Evolutionary conservation across 2,797 vertebrate species (phyloP), one percentile per base, ranked within the genome.

Genomic region (Acanthornis magna): DNA sequence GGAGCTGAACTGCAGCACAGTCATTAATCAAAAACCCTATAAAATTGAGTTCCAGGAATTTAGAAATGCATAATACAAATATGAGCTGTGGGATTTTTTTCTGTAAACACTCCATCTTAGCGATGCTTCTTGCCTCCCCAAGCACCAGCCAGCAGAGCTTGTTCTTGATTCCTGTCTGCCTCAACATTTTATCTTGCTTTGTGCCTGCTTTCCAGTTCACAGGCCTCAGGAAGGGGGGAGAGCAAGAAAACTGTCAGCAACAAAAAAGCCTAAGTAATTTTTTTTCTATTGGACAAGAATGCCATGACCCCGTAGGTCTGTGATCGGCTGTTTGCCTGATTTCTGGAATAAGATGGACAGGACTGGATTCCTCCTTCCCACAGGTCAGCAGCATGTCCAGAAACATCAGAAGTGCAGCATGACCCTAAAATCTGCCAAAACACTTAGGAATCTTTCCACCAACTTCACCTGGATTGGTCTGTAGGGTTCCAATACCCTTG

Each of bases 1-100:
- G 82, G 90, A 91, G 60, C 82, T 91, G 82, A 95, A 78, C 85
- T 94, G 43, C 75, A 86, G 65, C 50, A 43, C 38, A 84, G 61
- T 26, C 84, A 93, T 97, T 96, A 79, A 97, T 94, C 95, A 97
- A 91, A 93, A 92, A 23, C n/a, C 77, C 86, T 78, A 92, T 96
- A 95, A 97, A 97, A 95, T 61, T 87, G 93, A 95, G 93, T 93
- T 95, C 90, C 95, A 96, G 93, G 95, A 93, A 91, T 93, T 87
- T 89, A 85, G 80, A 96, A 96, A 95, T 93, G 76, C 70, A 82
- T 82, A 94, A 93, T 88, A 83, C 94, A 95, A 96, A 92, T 93
- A 93, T 47, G 67, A 95, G 63, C 82, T 73, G 63, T 91, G 68
- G 72, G 92, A 92, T 75, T 74, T 84, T 60, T 86, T 95, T 91